Percentiles rank a stretch among this genome's conserved stretches.
These are phyloP conservation scores for Greenwoodochromis staneri DNA, from an alignment of 2,113 vertebrate genomes.

Conservation along the genomic window DNA sequence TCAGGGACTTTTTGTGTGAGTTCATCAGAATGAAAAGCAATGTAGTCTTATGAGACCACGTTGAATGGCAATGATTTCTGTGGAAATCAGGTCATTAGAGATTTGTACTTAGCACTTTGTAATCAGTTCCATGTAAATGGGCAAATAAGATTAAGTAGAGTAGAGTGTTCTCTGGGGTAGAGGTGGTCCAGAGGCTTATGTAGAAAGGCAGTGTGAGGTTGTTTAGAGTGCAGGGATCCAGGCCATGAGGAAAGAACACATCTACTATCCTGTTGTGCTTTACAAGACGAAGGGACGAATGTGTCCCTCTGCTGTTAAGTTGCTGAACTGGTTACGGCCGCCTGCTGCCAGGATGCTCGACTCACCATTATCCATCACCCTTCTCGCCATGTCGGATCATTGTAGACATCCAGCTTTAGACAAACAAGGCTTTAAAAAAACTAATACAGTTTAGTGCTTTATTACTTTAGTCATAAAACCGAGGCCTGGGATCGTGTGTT, in stretches of 20 bases:
- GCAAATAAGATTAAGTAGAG: neutral
- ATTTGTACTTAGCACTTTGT: neutral
- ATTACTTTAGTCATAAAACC: neutral
- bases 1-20: neutral
- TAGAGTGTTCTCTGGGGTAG: neutral
- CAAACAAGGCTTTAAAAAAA: constrained; percentile 37
- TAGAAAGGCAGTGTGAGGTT: constrained; percentile 53
- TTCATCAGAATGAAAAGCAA: neutral
- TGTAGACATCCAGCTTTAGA: constrained; percentile 18
- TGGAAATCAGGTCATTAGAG: neutral
- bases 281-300: neutral
- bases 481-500: neutral
- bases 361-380: neutral
- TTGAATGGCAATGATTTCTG: neutral
- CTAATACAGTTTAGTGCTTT: constrained; percentile 39
- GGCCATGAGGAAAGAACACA: constrained; percentile 33
- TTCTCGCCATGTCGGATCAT: neutral
- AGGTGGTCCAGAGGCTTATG: neutral
- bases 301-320: constrained; percentile 42
- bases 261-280: neutral
- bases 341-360: neutral
- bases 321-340: constrained; percentile 43
- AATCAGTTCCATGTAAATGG: neutral
- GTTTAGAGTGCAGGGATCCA: constrained; percentile 53
- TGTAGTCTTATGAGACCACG: neutral